Evolutionary conservation across 2,888 invertebrate genomes (phyloP), one percentile per base, ranked within the genome.

Genomic region (Rosalia funebris): DNA sequence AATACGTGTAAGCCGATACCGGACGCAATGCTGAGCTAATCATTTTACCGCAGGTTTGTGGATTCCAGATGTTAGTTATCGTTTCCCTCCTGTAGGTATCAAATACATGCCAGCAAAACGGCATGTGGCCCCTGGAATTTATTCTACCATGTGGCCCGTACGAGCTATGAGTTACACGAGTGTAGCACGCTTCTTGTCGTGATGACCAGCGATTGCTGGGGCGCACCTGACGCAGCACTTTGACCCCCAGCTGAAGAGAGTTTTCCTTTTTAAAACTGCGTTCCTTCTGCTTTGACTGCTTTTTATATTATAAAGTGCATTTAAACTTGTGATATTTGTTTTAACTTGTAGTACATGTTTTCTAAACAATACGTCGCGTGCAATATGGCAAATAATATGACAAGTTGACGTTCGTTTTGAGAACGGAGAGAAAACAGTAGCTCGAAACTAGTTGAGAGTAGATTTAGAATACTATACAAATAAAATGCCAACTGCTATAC

Each of bases 141-240:
- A 12, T 15, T 53, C 25, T 9, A 32, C 42, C 53, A 42, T 55
- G 41, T 56, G 59, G 57, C 46, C 19, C 55, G 11, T 39, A 16
- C 16, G 31, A 12, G 52, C 59, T 11, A 62, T 66, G 68, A 68
- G 62, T 66, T 68, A 68, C 59, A 57, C 48, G 55, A 47, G 31
- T 44, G 48, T 57, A 56, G 60, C 68, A 68, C 68, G 68, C 64
- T 58, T 52, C 54, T 54, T 68, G 50, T 53, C 68, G 68, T 68
- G 68, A 65, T 60, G 52, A 47, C 44, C 48, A 36, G 32, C 60
- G 59, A 62, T 67, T 64, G 58, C 34, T 25, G 39, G 48, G 44
- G 58, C 47, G 19, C 60, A 37, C 47, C 56, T 56, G 47, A 14
- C 34, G 16, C 12, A 10, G 20, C 25, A 15, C 48, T 50, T 46